phyloP scores from a whole-genome alignment of 2,888 invertebrate species.

The Trypoxylon attenuatum region DNA sequence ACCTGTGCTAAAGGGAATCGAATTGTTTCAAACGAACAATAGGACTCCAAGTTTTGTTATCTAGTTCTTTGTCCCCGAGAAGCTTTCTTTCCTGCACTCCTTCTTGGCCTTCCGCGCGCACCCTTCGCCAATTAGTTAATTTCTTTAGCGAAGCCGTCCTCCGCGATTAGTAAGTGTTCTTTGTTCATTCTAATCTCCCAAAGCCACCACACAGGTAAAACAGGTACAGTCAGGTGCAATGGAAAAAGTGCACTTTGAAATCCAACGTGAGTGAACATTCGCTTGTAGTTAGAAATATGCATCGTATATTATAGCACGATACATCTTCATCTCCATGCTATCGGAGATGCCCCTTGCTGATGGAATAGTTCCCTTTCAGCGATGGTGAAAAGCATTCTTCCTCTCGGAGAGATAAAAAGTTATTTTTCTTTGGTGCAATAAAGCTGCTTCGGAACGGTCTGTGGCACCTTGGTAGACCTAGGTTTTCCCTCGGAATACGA shows the following conservation, averaged over 20 bases:
- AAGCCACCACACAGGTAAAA: too few species aligned
- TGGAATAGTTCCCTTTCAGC: neutral
- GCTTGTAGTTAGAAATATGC: too few species aligned
- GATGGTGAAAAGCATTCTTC: neutral
- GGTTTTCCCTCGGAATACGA: too few species aligned
- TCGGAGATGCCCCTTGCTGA: too few species aligned
- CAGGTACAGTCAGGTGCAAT: too few species aligned
- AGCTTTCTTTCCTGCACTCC: conserved; percentile 19
- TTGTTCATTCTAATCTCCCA: conserved; percentile 54
- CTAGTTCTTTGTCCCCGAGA: conserved; percentile 49
- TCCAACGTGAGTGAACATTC: too few species aligned
- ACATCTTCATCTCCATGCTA: too few species aligned
- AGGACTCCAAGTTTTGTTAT: conserved; percentile 48
- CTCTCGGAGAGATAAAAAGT: neutral
- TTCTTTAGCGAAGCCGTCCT: conserved; percentile 54
- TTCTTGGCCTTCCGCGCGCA: conserved; percentile 51
- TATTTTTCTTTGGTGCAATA: neutral
- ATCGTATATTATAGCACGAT: too few species aligned
- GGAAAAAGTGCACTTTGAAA: too few species aligned
- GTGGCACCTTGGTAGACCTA: too few species aligned
- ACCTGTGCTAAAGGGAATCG: conserved; percentile 49
- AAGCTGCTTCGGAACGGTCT: neutral
- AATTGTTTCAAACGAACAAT: conserved; percentile 49
- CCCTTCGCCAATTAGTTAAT: conserved; percentile 71
- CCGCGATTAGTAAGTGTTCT: conserved; percentile 48